These are phyloP conservation scores for Hippoglossus hippoglossus DNA, from an alignment of 2,797 vertebrate genomes.

Conservation along the genomic window DNA sequence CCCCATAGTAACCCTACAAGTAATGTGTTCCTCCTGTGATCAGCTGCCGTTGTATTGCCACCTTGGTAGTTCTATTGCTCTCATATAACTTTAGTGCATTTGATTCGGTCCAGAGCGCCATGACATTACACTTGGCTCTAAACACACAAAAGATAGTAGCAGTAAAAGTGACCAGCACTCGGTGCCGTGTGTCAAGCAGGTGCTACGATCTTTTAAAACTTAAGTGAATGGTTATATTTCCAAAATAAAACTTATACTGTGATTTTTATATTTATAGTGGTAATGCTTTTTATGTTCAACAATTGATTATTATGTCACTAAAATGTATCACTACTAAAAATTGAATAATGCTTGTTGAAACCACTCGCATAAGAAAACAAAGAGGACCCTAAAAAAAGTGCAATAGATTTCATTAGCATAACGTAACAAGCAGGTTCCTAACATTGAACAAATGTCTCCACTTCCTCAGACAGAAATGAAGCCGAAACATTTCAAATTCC, in stretches of 20 bases:
- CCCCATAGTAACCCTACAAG: conserved; percentile 1
- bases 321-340: no score
- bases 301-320: no score
- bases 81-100: conserved; percentile 46
- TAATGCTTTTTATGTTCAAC: no score
- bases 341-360: no score
- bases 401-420: no score
- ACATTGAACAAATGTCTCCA: no score
- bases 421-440: no score
- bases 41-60: conserved; percentile 16
- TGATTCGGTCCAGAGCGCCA: conserved; percentile 20
- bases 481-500: no score
- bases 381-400: no score
- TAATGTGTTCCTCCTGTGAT: conserved; percentile 14
- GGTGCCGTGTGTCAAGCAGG: neutral
- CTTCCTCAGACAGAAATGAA: no score
- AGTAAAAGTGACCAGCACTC: conserved; percentile 28
- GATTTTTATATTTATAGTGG: no score
- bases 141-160: conserved; percentile 33
- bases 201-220: neutral
- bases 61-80: conserved; percentile 22
- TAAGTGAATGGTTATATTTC: neutral
- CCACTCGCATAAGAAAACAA: no score
- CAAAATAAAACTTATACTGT: neutral
- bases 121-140: conserved; percentile 33